phyloP scores from a whole-genome alignment of 2,113 vertebrate genomes.

The Chrysemys picta region DNA sequence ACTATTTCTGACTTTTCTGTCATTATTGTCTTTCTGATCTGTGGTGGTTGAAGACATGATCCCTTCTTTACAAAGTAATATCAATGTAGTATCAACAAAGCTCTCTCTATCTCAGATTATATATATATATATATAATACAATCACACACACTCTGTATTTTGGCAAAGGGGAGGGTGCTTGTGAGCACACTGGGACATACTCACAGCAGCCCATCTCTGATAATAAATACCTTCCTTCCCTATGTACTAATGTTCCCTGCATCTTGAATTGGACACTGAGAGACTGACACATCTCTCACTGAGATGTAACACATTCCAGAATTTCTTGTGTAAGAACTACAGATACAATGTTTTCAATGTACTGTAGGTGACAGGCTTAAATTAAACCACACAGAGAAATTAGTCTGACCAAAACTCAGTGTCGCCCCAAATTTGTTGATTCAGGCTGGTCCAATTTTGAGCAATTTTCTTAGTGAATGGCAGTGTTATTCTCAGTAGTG shows the following conservation, averaged over 20 bases:
- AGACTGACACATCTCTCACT: slow-evolving; percentile 25
- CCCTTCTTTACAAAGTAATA: background rate
- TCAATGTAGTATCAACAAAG: background rate
- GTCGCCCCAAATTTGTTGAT: slow-evolving; percentile 11
- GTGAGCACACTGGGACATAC: background rate
- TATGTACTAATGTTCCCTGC: background rate
- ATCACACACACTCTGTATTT: background rate
- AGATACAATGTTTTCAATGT: background rate
- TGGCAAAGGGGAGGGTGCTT: background rate
- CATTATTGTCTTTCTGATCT: background rate
- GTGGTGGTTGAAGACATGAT: background rate
- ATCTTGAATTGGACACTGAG: background rate
- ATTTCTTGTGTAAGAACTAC: background rate
- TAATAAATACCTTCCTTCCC: background rate
- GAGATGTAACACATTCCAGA: slow-evolving; percentile 18
- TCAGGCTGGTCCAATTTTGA: slow-evolving; percentile 36
- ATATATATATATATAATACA: background rate
- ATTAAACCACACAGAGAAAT: slow-evolving; percentile 54
- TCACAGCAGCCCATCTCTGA: background rate
- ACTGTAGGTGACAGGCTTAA: slow-evolving; percentile 23
- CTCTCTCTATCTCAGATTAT: background rate
- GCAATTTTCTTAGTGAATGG: slow-evolving; percentile 50
- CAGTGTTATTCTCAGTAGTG: slow-evolving; percentile 43
- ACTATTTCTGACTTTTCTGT: background rate
- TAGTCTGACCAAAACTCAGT: slow-evolving; percentile 36